Conservation (phyloP, 1,140 invertebrate species). For the Drosophila sturtevanti region DNA sequence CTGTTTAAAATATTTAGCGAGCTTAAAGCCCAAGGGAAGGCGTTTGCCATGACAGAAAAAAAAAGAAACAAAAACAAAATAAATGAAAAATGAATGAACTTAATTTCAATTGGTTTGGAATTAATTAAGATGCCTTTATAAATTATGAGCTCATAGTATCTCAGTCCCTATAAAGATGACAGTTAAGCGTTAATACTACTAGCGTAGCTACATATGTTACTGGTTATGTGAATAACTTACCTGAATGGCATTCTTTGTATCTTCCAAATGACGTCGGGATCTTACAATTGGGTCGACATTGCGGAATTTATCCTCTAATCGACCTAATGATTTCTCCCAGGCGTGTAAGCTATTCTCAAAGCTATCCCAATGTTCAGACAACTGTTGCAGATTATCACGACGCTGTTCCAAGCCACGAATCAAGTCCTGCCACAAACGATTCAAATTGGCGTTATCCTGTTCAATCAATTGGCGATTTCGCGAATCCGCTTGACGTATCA, state of each 20-base stretch:
- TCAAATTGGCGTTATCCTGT: constrained; percentile 86
- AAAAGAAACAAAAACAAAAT: constrained; percentile 16
- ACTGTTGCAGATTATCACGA: constrained; percentile 85
- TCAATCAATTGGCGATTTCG: constrained; percentile 86
- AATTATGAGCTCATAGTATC: constrained; percentile 13
- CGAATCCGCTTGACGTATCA: constrained; percentile 86
- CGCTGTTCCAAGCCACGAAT: constrained; percentile 88
- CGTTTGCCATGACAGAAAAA: constrained; percentile 20
- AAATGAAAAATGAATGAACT: constrained; percentile 37
- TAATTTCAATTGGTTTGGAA: constrained; percentile 20
- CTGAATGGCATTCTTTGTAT: constrained; percentile 88
- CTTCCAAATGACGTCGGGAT: constrained; percentile 88
- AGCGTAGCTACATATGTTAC: too few relatives aligned
- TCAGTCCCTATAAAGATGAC: background rate
- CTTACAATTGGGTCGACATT: constrained; percentile 89
- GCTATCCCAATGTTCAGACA: constrained; percentile 90
- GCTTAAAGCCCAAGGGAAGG: constrained; percentile 29
- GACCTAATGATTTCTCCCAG: constrained; percentile 86
- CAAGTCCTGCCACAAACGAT: constrained; percentile 89
- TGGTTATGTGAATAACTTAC: constrained; percentile 82
- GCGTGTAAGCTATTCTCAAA: constrained; percentile 88
- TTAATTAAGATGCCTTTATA: constrained; percentile 15
- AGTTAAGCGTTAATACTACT: background rate
- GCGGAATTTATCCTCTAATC: constrained; percentile 88
- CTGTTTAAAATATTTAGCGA: constrained; percentile 42